These are phyloP conservation scores for Drosophila atripex DNA, from an alignment of 2,888 invertebrate species.

Conservation along the genomic window DNA sequence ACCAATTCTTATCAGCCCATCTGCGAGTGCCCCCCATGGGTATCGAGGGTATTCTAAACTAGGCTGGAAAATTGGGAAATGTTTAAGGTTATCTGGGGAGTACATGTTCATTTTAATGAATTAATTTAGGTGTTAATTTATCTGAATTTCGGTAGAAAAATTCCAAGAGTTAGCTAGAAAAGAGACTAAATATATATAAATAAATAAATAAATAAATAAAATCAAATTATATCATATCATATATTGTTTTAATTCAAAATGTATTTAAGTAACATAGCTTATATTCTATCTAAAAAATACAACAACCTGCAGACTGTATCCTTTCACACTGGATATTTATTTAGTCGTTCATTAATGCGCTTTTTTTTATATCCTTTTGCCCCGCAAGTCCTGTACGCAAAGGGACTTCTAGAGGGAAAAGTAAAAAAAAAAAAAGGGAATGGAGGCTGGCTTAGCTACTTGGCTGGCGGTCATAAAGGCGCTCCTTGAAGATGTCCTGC, in stretches of 20 bases:
- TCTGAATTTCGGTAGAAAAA: too few relatives aligned
- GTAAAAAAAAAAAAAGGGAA: neutral
- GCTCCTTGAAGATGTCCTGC: conserved; percentile 46
- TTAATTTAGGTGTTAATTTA: too few relatives aligned
- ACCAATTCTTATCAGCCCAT: conserved; percentile 58
- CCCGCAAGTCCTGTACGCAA: neutral
- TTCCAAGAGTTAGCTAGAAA: too few relatives aligned
- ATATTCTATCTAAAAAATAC: neutral
- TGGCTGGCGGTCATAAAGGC: conserved; percentile 37
- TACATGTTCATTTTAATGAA: neutral
- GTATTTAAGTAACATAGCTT: too few relatives aligned
- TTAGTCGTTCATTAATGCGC: neutral
- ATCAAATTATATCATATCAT: too few relatives aligned
- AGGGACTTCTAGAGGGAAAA: neutral
- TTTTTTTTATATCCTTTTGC: neutral
- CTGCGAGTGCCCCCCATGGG: neutral
- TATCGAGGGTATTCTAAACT: conserved; percentile 6
- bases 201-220: too few relatives aligned
- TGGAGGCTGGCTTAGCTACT: conserved; percentile 56
- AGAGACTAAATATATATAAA: too few relatives aligned
- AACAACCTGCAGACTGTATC: neutral
- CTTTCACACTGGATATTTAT: neutral
- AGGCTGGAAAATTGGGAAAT: neutral
- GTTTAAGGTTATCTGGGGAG: neutral
- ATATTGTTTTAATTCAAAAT: too few relatives aligned